phyloP scores from a whole-genome alignment of 2,888 invertebrate genomes.

The Aleiodes leptofemur region DNA sequence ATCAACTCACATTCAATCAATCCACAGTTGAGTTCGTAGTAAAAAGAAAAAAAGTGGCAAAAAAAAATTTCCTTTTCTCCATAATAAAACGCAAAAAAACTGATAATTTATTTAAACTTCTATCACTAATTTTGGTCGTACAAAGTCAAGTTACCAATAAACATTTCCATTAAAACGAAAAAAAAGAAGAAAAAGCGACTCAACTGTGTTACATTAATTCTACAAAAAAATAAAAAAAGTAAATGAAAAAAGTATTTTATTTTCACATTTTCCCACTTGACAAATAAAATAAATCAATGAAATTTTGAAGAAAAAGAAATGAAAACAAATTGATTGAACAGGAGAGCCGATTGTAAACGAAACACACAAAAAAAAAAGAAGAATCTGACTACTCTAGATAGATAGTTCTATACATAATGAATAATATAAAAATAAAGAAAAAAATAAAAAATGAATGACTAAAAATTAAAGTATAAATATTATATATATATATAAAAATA shows the following conservation, averaged over 20 bases:
- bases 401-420: conserved; percentile 67
- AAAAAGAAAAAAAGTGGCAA: too few species aligned
- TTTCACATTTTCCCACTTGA: conserved; percentile 16
- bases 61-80: too few species aligned
- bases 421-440: conserved; percentile 53
- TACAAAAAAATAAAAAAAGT: too few species aligned
- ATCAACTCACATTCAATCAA: conserved; percentile 51
- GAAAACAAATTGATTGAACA: conserved; percentile 56
- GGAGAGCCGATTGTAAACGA: conserved; percentile 57
- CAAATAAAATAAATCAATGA: conserved; percentile 5
- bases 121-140: too few species aligned
- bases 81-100: too few species aligned
- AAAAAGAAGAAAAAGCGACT: neutral
- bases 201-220: too few species aligned
- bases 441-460: conserved; percentile 47
- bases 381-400: conserved; percentile 71
- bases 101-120: too few species aligned
- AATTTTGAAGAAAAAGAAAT: conserved; percentile 59
- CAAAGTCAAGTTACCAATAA: too few species aligned
- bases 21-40: conserved; percentile 40
- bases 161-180: too few species aligned
- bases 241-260: neutral
- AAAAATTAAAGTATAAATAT: conserved; percentile 65
- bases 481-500: conserved; percentile 58
- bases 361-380: conserved; percentile 59